These are phyloP conservation scores for Protomyctophum bolini DNA, from an alignment of 2,113 vertebrate genomes.

Conservation along the genomic window DNA sequence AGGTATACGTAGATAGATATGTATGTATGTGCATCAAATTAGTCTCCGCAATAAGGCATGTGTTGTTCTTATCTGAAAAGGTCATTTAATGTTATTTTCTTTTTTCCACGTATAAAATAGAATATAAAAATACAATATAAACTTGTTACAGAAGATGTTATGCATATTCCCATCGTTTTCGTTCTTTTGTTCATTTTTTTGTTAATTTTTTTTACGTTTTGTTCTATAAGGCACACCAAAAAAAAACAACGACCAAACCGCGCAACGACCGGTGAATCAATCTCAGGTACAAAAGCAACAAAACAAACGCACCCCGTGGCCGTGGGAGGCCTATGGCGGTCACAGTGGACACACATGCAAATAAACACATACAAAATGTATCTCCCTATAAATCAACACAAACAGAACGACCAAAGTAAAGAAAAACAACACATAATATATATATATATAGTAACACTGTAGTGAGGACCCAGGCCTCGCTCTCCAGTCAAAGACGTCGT, in stretches of 20 bases:
- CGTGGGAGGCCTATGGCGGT: conserved; percentile 67
- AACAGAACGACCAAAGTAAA: conserved; percentile 40
- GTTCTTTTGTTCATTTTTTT: conserved; percentile 81
- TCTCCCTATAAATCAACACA: conserved; percentile 20
- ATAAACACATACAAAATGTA: conserved; percentile 43
- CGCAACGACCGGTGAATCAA: conserved; percentile 77
- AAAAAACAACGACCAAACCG: no score
- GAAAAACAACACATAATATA: conserved; percentile 40
- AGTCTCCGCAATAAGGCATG: conserved; percentile 71
- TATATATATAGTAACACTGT: conserved; percentile 87
- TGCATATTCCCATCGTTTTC: conserved; percentile 88
- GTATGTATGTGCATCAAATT: conserved; percentile 42
- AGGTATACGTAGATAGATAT: no score
- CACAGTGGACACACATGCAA: conserved; percentile 70
- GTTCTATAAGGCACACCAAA: no score
- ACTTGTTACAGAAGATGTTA: conserved; percentile 99
- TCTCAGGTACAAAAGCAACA: conserved; percentile 79
- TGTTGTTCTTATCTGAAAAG: conserved; percentile 90
- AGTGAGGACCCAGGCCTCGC: conserved; percentile 45
- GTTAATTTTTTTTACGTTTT: conserved; percentile 55
- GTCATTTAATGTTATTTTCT: conserved; percentile 93
- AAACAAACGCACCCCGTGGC: conserved; percentile 74
- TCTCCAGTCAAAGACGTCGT: conserved; percentile 30
- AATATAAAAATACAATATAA: conserved; percentile 99
- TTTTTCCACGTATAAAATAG: conserved; percentile 93